Base-by-base conservation (phyloP, 2,797 vertebrate species). In the Tangara arthus region DNA sequence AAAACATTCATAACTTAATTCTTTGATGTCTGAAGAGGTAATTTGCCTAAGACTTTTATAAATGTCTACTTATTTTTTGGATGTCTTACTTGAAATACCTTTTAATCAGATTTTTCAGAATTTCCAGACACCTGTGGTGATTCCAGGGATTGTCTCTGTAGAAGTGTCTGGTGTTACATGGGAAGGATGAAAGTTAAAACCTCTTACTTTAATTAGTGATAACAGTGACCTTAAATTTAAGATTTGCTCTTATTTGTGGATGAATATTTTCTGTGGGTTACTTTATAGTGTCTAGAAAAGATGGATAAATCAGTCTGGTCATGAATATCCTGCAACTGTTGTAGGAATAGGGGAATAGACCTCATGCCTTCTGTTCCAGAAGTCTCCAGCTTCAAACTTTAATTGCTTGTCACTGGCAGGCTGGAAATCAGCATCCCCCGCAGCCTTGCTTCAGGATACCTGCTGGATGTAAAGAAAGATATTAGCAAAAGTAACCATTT, bases 1-100 rank as follows among this genome's bases (percentile, higher is more conserved):
- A 65, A 84, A 95, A 41, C 94, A 92, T 96, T 94, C 90, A 92
- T 97, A 95, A 94, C 90, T 98, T 98, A 98, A 97, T 97, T 94
- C 68, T 96, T 97, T 90, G 91, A 82, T 71, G 86, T 61, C 96
- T 92, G 30, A 78, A 75, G 79, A 89, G 63, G 59, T 82, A 65
- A 91, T 77, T 86, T 73, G 69, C 37, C 39, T 46, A 42, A 70
- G 71, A 61, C 32, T 71, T 77, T 55, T 59, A 47, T 61, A 55
- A 60, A 68, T 70, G n/a, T 32, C 37, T 69, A 1, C 20, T 34
- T 61, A 6, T 22, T 64, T 69, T 90, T 73, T 52, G 7, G 3
- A 32, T 63, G 20, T 79, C 27, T 80, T 9, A 28, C 22, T 78
- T 78, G 56, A 80, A 53, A 16, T 63, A 15, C 2, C 22, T 79